Conservation (phyloP, 2,113 vertebrate genomes). For the Halichoeres trimaculatus region DNA sequence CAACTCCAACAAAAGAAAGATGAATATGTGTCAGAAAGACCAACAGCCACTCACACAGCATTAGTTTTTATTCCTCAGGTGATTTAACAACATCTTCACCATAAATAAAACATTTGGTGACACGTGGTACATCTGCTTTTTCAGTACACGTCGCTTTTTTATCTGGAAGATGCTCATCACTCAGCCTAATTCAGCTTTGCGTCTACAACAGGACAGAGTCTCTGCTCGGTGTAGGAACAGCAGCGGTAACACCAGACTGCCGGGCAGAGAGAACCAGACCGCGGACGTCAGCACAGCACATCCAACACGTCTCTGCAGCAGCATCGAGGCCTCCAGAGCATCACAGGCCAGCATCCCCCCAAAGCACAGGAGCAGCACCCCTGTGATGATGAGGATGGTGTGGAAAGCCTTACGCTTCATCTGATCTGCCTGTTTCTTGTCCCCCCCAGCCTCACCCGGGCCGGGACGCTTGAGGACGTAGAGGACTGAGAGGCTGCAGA, state of each 20-base stretch:
- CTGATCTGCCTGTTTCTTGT: not conserved
- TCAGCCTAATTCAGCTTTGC: not conserved
- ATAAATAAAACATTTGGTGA: too few relatives aligned
- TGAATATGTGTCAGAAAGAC: too few relatives aligned
- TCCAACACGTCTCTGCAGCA: accelerated
- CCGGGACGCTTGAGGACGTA: constrained; percentile 3
- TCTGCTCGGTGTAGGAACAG: constrained; percentile 32
- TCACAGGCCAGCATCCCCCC: not conserved
- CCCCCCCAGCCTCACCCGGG: not conserved
- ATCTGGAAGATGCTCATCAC: too few relatives aligned
- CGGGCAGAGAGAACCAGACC: constrained; percentile 18
- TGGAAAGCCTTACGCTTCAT: constrained; percentile 1
- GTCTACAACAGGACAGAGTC: not conserved
- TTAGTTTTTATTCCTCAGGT: too few relatives aligned
- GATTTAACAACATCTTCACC: too few relatives aligned
- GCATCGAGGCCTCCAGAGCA: accelerated
- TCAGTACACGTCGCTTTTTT: too few relatives aligned
- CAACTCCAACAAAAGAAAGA: too few relatives aligned
- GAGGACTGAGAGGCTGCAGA: constrained; percentile 31
- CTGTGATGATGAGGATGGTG: not conserved
- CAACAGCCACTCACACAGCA: too few relatives aligned
- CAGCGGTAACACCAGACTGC: constrained; percentile 39
- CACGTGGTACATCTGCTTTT: too few relatives aligned
- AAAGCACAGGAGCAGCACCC: not conserved
- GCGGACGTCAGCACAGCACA: accelerated